Conservation (phyloP, 2,888 invertebrate species). For the Andrena flavipes region DNA sequence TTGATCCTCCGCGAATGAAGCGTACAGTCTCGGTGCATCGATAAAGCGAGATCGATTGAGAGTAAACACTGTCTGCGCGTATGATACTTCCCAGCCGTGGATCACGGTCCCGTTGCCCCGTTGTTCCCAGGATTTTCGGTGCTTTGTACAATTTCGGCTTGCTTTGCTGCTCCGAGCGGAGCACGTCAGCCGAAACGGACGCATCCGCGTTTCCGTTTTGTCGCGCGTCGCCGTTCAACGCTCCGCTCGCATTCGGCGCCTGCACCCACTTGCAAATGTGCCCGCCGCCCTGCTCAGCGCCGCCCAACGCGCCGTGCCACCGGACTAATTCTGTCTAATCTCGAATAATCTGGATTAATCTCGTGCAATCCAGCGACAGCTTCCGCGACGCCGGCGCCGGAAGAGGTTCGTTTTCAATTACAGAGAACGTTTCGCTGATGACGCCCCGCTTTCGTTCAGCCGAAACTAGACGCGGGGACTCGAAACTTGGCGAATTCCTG, state of each 20-base stretch:
- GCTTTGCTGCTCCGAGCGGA: slow-evolving; percentile 9
- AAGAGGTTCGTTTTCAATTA: slow-evolving; percentile 74
- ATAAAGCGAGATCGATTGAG: slow-evolving; percentile 33
- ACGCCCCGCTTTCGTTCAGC: slow-evolving; percentile 27
- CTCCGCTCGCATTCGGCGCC: not conserved
- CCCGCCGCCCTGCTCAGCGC: slow-evolving; percentile 48
- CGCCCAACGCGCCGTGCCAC: slow-evolving; percentile 58
- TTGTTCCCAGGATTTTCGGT: slow-evolving; percentile 32
- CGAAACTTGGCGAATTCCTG: slow-evolving; percentile 42
- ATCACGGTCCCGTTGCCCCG: slow-evolving; percentile 8
- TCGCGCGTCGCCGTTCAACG: slow-evolving; percentile 2
- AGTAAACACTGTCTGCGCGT: slow-evolving; percentile 20
- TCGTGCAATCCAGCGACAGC: slow-evolving; percentile 71
- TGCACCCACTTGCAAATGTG: slow-evolving; percentile 10
- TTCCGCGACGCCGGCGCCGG: slow-evolving; percentile 44
- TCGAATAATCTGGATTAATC: slow-evolving; percentile 76
- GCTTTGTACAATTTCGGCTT: slow-evolving; percentile 39
- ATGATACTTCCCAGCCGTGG: not conserved
- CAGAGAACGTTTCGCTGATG: slow-evolving; percentile 67
- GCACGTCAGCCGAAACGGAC: slow-evolving; percentile 20
- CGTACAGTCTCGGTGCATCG: not conserved
- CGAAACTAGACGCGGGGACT: slow-evolving; percentile 40
- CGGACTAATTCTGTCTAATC: slow-evolving; percentile 77
- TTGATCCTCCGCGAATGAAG: not conserved
- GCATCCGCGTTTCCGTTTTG: not conserved